Evolutionary conservation across 2,888 invertebrate species (phyloP).

Genomic region (Thymelicus acteon): DNA sequence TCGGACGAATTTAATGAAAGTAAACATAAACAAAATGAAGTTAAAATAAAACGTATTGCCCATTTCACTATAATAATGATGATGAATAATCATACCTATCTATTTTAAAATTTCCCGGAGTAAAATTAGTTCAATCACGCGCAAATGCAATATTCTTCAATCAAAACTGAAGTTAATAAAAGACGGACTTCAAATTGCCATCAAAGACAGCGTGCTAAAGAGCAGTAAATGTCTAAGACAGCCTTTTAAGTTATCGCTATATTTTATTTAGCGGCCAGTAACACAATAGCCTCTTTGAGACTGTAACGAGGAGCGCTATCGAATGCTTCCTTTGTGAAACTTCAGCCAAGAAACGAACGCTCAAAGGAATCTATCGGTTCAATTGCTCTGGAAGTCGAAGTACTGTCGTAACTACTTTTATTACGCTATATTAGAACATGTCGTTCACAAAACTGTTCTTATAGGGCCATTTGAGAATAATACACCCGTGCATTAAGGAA

Average conservation of each 20-base stretch:
- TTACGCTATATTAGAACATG: conserved; percentile 8
- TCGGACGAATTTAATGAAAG: too few relatives aligned
- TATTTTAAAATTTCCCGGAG: too few relatives aligned
- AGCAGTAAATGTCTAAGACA: conserved; percentile 17
- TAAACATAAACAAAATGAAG: too few relatives aligned
- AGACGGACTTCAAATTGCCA: conserved; percentile 1
- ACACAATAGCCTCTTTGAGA: conserved; percentile 50
- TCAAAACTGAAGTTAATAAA: not conserved
- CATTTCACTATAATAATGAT: too few relatives aligned
- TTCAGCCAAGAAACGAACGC: conserved; percentile 41
- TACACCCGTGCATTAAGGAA: not conserved
- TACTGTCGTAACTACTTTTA: conserved; percentile 15
- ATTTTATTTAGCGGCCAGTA: conserved; percentile 30
- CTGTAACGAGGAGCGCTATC: conserved; percentile 41
- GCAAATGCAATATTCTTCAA: not conserved
- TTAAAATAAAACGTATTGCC: too few relatives aligned
- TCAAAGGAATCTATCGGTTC: conserved; percentile 27
- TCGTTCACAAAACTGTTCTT: not conserved
- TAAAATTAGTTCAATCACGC: not conserved
- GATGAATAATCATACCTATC: too few relatives aligned
- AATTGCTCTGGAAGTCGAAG: conserved; percentile 16
- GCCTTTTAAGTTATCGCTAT: conserved; percentile 25
- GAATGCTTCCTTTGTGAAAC: conserved; percentile 46
- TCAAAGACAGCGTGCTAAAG: conserved; percentile 12
- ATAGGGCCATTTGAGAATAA: not conserved